Evolutionary conservation across 2,888 invertebrate genomes (phyloP), one percentile per base, ranked within the genome.

Genomic region (Sarcophaga variegata): DNA sequence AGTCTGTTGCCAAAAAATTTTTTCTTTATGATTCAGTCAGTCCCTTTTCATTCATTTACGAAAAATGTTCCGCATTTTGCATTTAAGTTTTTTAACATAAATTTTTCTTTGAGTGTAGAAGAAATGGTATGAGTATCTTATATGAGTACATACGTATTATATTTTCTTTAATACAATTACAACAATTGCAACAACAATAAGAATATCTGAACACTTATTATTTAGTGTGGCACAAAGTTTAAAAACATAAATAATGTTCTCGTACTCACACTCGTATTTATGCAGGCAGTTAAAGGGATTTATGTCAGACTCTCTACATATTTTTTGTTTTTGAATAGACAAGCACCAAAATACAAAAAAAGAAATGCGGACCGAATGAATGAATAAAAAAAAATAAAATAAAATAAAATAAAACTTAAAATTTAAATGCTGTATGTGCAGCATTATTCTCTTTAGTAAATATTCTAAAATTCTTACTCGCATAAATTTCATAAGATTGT

Each of bases 221-320:
- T 77, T 86, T 80, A 74, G 80, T 72, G 14, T 81, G 78, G 74
- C 78, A 81, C 62, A 60, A 74, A 83, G 77, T 83, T 80, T 72
- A 77, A 54, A 54, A 54, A 77, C 87, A 87, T 84, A 84, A 85
- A 87, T 83, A 76, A 81, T 86, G 78, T 81, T 83, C 70, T 78
- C 79, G 81, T 72, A 69, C 70, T 54, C 17, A 54, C 17, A 17
- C 70, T 78, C 79, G 78, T 72, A 69, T 74, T 54, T 54, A 54
- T 54, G 54, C 54, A 54, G 54, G 86, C 77, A 87, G 81, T 85
- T 86, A 79, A 85, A 88, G 88, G 87, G 88, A 89, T 88, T 89
- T 88, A 86, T 87, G 87, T 86, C 86, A 77, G 37, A 37, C 37
- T 37, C 37, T 37, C 8, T 37, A 37, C 54, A 54, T 4, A 54